Evolutionary conservation across 1,140 invertebrate genomes (phyloP).

Genomic region (Ridgeia piscesae): DNA sequence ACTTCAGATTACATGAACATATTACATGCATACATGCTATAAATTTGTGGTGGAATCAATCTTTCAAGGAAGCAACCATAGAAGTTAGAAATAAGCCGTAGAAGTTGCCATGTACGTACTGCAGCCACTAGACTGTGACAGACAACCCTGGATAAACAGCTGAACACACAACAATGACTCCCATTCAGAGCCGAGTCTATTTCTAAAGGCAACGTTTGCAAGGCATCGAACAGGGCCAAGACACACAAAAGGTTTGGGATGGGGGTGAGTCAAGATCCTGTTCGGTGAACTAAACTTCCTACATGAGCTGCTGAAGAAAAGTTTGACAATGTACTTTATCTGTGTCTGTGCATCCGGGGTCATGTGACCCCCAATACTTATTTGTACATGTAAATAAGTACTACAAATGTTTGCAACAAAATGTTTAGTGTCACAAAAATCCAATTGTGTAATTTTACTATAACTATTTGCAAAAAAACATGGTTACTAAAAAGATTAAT

Average conservation of each 20-base stretch:
- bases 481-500: background rate
- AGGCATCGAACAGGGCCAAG: background rate
- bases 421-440: background rate
- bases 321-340: background rate
- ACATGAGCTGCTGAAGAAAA: background rate
- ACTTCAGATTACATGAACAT: too few species aligned
- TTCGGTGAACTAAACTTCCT: background rate
- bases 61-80: too few species aligned
- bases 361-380: background rate
- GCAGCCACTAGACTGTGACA: background rate
- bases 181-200: background rate
- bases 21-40: too few species aligned
- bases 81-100: too few species aligned
- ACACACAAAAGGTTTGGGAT: background rate
- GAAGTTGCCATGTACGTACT: too few species aligned
- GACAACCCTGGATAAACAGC: background rate
- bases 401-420: background rate
- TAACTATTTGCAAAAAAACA: too few species aligned
- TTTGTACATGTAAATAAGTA: background rate
- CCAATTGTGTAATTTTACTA: too few species aligned
- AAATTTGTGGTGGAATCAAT: too few species aligned
- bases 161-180: background rate
- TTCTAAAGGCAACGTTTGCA: constrained; percentile 4
- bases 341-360: too few species aligned
- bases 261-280: background rate